These are phyloP conservation scores for Channa striata DNA, from an alignment of 2,797 vertebrate genomes.

Conservation along the genomic window DNA sequence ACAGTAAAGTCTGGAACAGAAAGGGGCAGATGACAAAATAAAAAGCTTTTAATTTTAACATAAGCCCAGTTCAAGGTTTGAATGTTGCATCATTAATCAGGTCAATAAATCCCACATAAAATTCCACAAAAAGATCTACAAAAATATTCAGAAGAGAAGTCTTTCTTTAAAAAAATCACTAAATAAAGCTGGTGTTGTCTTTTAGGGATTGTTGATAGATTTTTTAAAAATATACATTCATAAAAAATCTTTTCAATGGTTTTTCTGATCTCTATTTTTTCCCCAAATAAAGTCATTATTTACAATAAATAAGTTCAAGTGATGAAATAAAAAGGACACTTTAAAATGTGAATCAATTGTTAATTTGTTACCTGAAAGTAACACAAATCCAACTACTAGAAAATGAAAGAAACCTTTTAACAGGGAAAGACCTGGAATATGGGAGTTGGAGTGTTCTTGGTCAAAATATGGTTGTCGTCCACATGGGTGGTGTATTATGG, in stretches of 20 bases:
- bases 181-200: not conserved
- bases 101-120: too few species aligned
- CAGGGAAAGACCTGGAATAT: slow-evolving; percentile 5
- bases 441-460: slow-evolving; percentile 3
- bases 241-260: not conserved
- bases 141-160: not conserved
- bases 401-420: slow-evolving; percentile 17
- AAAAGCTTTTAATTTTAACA: not conserved
- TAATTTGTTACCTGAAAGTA: not conserved
- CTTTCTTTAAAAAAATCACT: not conserved
- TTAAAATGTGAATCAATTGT: slow-evolving; percentile 6
- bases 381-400: not conserved
- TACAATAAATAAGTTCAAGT: not conserved
- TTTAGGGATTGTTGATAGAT: not conserved
- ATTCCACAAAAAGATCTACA: not conserved
- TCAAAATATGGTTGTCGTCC: slow-evolving; percentile 29
- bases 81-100: too few species aligned
- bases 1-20: slow-evolving; percentile 32
- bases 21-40: slow-evolving; percentile 13
- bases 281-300: too few species aligned
- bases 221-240: too few species aligned
- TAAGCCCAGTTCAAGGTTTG: too few species aligned
- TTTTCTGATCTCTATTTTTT: not conserved
- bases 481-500: slow-evolving; percentile 53
- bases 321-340: not conserved